These are phyloP conservation scores for Mus spicilegus DNA, from an alignment of 2,113 vertebrate genomes.

Conservation along the genomic window DNA sequence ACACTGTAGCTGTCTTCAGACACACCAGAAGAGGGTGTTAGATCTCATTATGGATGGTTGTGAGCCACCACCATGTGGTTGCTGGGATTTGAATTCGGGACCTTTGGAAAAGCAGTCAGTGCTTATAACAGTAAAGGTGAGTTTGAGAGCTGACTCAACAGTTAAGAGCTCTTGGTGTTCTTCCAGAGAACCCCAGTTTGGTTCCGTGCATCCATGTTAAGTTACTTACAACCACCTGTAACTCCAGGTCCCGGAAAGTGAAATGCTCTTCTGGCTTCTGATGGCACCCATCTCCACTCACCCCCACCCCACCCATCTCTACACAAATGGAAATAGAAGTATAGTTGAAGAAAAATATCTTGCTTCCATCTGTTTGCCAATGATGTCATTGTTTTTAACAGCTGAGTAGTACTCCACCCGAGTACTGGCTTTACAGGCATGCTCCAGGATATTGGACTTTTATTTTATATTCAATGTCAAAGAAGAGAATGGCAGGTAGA, in stretches of 20 bases:
- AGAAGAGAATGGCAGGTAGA: not conserved
- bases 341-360: not conserved
- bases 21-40: too few species aligned
- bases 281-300: not conserved
- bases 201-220: not conserved
- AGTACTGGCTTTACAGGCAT: not conserved
- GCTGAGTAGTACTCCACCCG: not conserved
- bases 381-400: not conserved
- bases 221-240: not conserved
- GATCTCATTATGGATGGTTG: too few species aligned
- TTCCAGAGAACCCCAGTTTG: not conserved
- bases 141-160: not conserved
- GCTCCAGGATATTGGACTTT: not conserved
- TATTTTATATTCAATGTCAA: constrained; percentile 35
- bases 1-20: too few species aligned
- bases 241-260: not conserved
- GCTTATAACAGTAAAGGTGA: not conserved
- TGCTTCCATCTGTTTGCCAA: not conserved
- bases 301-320: not conserved
- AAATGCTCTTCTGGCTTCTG: not conserved
- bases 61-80: too few species aligned
- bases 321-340: not conserved
- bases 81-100: too few species aligned
- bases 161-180: not conserved
- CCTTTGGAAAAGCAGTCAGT: too few species aligned